Conservation (phyloP, 2,113 vertebrate genomes). For the Riparia riparia region DNA sequence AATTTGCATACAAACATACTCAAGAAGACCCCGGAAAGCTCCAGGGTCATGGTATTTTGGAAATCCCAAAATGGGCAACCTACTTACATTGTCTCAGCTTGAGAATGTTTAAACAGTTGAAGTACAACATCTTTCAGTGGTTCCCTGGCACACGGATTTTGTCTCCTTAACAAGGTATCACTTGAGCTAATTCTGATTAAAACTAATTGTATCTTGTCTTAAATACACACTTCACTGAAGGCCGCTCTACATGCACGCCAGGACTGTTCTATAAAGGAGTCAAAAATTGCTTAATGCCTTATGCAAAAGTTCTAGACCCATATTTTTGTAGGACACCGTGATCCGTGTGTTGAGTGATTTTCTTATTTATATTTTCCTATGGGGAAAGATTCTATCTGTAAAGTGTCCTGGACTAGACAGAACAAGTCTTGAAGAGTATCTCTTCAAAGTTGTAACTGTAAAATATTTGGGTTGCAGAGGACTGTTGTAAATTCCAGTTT, state of each 20-base stretch:
- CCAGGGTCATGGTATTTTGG: neutral
- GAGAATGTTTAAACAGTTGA: neutral
- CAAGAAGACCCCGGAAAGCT: neutral
- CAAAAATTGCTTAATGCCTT: neutral
- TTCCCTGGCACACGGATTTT: neutral
- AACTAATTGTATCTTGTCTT: neutral
- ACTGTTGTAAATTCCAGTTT: neutral
- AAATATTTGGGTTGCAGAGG: accelerated
- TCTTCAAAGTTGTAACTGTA: neutral
- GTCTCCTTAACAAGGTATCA: neutral
- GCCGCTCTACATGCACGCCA: neutral
- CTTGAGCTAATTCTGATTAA: neutral
- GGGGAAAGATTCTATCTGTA: neutral
- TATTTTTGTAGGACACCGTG: neutral
- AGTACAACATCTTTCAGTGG: neutral
- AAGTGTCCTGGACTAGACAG: neutral
- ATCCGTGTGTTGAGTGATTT: neutral
- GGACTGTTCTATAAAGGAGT: neutral
- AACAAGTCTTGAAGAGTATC: neutral
- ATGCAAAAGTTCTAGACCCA: neutral
- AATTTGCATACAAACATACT: neutral
- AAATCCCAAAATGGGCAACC: neutral
- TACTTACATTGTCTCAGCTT: neutral
- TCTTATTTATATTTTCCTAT: neutral
- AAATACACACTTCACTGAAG: neutral